A percentile compares a stretch with the other conserved stretches of the same genome.
These are phyloP conservation scores for Notocelia uddmanniana DNA, from an alignment of 2,888 invertebrate species.

Conservation along the genomic window DNA sequence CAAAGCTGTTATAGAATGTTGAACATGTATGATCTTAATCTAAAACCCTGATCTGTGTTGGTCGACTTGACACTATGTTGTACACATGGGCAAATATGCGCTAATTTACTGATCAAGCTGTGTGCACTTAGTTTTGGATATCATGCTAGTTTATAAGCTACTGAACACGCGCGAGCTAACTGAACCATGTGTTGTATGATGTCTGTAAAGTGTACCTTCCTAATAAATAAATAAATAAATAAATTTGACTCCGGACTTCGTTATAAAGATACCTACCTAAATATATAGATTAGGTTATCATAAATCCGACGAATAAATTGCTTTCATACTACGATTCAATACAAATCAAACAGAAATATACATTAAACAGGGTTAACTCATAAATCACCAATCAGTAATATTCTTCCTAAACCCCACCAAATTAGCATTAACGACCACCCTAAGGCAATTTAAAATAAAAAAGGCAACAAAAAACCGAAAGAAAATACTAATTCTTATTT, in stretches of 20 bases:
- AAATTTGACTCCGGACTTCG: too few species aligned
- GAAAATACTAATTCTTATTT: slow-evolving; percentile 64
- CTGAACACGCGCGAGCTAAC: too few species aligned
- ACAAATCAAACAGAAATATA: slow-evolving; percentile 27
- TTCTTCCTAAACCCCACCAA: slow-evolving; percentile 55
- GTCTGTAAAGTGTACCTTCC: too few species aligned
- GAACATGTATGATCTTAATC: too few species aligned
- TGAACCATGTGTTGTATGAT: too few species aligned
- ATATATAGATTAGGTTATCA: neutral
- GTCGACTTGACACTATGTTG: too few species aligned
- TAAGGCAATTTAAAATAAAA: slow-evolving; percentile 53
- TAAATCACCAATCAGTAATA: slow-evolving; percentile 65
- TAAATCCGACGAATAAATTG: slow-evolving; percentile 18
- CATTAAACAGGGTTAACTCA: slow-evolving; percentile 48
- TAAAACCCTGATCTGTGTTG: too few species aligned
- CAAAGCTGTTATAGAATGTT: too few species aligned
- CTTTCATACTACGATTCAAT: slow-evolving; percentile 33
- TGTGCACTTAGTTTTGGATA: too few species aligned
- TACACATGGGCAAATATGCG: too few species aligned
- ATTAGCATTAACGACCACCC: slow-evolving; percentile 60
- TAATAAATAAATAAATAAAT: neutral
- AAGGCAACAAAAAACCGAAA: slow-evolving; percentile 51
- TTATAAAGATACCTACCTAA: neutral
- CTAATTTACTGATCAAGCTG: too few species aligned
- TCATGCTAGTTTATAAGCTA: too few species aligned